These are phyloP conservation scores for Leptatherina wallacei DNA, from an alignment of 2,797 vertebrate species.

Conservation along the genomic window DNA sequence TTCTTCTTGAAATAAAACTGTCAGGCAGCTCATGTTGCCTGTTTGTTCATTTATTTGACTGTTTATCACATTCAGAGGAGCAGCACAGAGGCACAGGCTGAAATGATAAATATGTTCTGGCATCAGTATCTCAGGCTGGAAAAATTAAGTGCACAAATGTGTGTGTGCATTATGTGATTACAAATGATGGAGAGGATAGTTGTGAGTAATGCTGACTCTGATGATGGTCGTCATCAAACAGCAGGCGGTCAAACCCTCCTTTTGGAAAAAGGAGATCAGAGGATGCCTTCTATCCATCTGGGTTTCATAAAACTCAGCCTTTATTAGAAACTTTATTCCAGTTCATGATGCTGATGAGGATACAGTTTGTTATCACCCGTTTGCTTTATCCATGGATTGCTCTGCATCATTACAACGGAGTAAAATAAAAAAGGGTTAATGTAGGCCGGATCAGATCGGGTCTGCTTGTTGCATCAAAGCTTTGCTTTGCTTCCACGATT, in stretches of 20 bases:
- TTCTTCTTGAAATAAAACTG: constrained; percentile 23
- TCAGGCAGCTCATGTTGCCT: not conserved
- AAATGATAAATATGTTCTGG: constrained; percentile 9
- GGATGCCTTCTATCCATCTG: not conserved
- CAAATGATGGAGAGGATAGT: not conserved
- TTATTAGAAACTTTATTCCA: not conserved
- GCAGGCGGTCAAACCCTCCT: not conserved
- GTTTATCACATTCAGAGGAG: not conserved
- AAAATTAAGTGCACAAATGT: not conserved
- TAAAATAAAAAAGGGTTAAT: not conserved
- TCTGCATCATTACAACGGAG: not conserved
- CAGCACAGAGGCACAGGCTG: constrained; percentile 1
- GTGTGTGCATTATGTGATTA: not conserved
- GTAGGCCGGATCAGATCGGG: not conserved
- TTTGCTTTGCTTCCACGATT: not conserved
- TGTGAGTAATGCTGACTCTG: not conserved
- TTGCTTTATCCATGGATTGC: not conserved
- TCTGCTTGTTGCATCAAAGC: not conserved
- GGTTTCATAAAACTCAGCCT: not conserved
- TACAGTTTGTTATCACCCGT: not conserved
- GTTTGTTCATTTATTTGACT: not conserved
- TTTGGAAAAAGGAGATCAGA: not conserved
- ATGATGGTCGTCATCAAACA: not conserved
- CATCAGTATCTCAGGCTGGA: not conserved
- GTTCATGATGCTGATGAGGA: not conserved